Conservation (phyloP, 35 echinoderm and acorn worm genomes). For the Lytechinus pictus region DNA sequence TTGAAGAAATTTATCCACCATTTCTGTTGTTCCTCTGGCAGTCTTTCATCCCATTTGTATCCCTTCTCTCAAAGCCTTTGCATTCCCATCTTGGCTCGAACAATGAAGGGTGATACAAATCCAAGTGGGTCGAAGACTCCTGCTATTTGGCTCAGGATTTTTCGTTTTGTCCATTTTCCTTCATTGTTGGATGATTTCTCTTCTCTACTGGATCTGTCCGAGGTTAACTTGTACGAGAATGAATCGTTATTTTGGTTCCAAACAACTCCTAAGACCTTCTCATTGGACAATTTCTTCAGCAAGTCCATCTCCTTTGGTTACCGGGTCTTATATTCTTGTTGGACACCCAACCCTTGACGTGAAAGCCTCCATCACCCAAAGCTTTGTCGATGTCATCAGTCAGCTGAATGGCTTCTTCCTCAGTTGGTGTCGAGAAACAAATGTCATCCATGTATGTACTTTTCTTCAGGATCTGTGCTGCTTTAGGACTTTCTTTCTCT, state of each 20-base stretch:
- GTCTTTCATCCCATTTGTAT: too few species aligned
- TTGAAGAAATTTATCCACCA: too few species aligned
- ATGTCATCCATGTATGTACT: too few species aligned
- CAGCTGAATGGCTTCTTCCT: constrained; percentile 22
- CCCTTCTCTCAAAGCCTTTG: too few species aligned
- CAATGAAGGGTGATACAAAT: constrained; percentile 53
- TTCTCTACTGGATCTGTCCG: neutral
- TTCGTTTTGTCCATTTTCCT: constrained; percentile 57
- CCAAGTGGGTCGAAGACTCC: constrained; percentile 72
- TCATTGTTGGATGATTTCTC: neutral
- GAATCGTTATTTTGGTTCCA: constrained; percentile 62
- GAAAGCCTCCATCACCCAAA: constrained; percentile 40
- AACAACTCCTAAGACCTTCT: constrained; percentile 69
- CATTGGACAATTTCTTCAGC: constrained; percentile 42
- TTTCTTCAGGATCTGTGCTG: too few species aligned
- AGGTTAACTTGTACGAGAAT: constrained; percentile 62
- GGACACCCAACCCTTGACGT: constrained; percentile 25
- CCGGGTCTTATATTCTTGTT: neutral
- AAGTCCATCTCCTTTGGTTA: constrained; percentile 1
- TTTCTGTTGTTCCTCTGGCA: too few species aligned
- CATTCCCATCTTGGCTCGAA: too few species aligned
- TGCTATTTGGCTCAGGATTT: constrained; percentile 65
- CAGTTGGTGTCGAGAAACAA: neutral
- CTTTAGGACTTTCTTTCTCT: constrained; percentile 17
- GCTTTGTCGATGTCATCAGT: constrained; percentile 37